Base-by-base conservation (phyloP, 2,888 invertebrate genomes). In the Drosophila nigritarsus region DNA sequence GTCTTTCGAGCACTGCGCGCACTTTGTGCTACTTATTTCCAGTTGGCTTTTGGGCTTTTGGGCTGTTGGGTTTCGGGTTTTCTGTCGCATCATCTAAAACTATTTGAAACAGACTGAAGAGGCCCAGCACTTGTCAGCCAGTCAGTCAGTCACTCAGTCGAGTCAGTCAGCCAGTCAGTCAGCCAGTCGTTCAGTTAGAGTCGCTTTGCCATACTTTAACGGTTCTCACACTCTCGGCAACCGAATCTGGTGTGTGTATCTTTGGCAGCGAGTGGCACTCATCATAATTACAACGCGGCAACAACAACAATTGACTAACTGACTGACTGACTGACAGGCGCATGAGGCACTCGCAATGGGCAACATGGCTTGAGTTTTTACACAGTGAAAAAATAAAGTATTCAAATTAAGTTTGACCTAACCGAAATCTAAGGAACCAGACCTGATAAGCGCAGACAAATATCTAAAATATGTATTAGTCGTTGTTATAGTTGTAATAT, bases 191-290 rank as follows among this genome's bases (percentile, higher is more conserved):
- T 82, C 82, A 72, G 82, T 72, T 80, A 80, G 65, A 79, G 79
- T 79, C 82, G 67, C 73, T 90, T 75, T 85, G 85, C 80, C 86
- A 74, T 81, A 76, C 82, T 86, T 87, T 87, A 87, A 87, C 90
- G 87, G 87, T 87, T 87, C 87, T 87, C 87, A 87, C 90, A 90
- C 87, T 78, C 78, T 62, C 73, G 70, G 76, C 74, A 75, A 71
- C 75, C 72, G 82, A 87, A 78, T 89, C 89, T 75, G 89, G 73
- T 75, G 61, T 82, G 75, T 80, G 65, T 87, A 84, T 89, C 90
- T 85, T 89, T 87, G 87, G 87, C 89, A 84, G 82, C 82, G 79
- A 82, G 84, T 82, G 84, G 78, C 82, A 83, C 87, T 87, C 84
- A 83, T 85, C 87, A 89, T 84, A 89, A 89, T 89, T 89, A 89